Base-by-base conservation (phyloP, 92 coral and sea anemone species). In the Meandrina meandrites region DNA sequence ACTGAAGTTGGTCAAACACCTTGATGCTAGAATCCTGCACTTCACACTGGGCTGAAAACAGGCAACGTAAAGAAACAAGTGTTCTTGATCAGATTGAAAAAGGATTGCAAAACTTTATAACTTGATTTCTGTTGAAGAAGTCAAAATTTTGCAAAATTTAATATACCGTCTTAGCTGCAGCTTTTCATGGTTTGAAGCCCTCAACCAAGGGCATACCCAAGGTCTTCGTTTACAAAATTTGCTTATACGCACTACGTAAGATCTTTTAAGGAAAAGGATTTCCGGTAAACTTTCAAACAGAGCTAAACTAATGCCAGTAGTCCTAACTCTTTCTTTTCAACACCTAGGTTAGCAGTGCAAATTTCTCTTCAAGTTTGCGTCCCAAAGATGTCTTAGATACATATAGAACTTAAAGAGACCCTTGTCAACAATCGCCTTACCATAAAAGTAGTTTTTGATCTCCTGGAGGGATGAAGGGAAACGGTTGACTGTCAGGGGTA, bases 1-100 rank as follows among this genome's bases (percentile, higher is more conserved):
- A 78, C 21, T 76, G 84, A 22, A 91, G 85, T 21, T 88, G 73
- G 76, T 95, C 98, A 67, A 94, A 93, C 50, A 92, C 87, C 70
- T 89, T 79, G 53, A 95, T 50, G 56, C 47, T 57, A 19, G 86
- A 77, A 30, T 85, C 83, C 40, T 76, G 73, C 2, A 90, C 91
- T 18, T 79, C 68, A 83, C 98, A 95, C 47, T 78, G 70, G 31
- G 90, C 98, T 95, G 75, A 17, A 28, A 47, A 14, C 31, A 37
- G 27, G 37, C 36, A 34, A 58, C 4, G 4, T n/a, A 75, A 84
- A 32, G 10, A 35, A 3, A 53, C 37, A 27, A 31, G 22, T 54
- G 60, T 48, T 48, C 9, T 48, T 48, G 53, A 48, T 4, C 53
- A 48, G 11, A 17, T 54, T 54, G n/a, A 40, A 40, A 40, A 6